Base-by-base conservation (phyloP, 2,888 invertebrate species). In the Anthrax anthrax region DNA sequence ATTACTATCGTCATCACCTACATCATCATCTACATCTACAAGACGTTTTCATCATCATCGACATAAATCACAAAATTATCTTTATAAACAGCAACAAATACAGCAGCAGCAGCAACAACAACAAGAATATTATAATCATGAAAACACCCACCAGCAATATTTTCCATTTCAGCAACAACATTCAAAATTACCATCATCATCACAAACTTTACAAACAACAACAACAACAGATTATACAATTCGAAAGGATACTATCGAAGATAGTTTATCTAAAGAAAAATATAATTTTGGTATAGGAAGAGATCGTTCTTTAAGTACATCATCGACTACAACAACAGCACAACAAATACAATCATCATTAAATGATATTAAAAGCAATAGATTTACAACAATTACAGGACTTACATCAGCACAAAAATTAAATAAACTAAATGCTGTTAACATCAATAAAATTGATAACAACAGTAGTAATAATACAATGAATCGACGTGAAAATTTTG, bases 401-500 rank as follows among this genome's bases (percentile, higher is more conserved):
- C 42, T 37, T 32, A 16, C 42, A 37, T 13, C 23, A 38, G 19
- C 38, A 38, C 38, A 23, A 38, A 37, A 47, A 47, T 39, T 48
- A 32, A 36, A 9, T n/a, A n/a, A 29, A 9, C 14, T 6, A 6
- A 10, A 19, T 2, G 39, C 52, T 40, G 23, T 47, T 54, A 43
- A 46, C 50, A 41, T 37, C 53, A 44, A 46, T 52, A 39, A 47
- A 52, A 36, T 52, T 55, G 51, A 51, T 53, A 41, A 44, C 50
- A 34, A 14, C 17, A 39, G 49, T 42, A 51, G 46, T 50, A 42
- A 41, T 47, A 47, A 47, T 50, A 23, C 34, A 43, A 42, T 42
- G 37, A 42, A 46, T 42, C 46, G 39, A 42, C 41, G 40, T 41
- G 50, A 50, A 43, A 44, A 46, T 43, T 41, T 48, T 23, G 47